phyloP scores from a whole-genome alignment of 2,797 vertebrate species.

The Gobio occitaniae region DNA sequence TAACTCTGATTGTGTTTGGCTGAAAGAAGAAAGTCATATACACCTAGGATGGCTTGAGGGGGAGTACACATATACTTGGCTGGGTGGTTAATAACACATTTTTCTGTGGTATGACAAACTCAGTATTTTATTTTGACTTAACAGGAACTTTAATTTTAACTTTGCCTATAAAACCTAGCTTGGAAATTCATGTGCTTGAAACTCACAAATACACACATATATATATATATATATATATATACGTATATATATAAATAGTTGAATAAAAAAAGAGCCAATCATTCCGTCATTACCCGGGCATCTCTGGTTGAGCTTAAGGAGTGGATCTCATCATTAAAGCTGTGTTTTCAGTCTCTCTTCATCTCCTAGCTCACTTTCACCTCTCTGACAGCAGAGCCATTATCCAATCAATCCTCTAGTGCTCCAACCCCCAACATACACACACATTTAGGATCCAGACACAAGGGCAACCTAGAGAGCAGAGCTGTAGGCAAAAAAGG shows the following conservation, averaged over 20 bases:
- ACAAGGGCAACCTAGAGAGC: slow-evolving; percentile 73
- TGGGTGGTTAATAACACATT: no score
- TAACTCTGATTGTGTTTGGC: no score
- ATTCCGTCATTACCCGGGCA: not conserved
- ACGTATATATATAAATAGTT: not conserved
- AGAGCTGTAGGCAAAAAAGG: slow-evolving; percentile 73
- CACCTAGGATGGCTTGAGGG: no score
- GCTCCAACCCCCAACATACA: slow-evolving; percentile 43
- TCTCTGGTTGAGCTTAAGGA: slow-evolving; percentile 44
- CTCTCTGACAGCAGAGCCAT: slow-evolving; percentile 72
- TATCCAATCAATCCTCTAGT: slow-evolving; percentile 72
- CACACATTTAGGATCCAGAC: slow-evolving; percentile 61
- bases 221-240: no score
- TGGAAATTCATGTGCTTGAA: not conserved
- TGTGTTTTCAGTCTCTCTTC: slow-evolving; percentile 68
- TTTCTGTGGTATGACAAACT: no score
- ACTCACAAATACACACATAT: not conserved
- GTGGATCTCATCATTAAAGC: slow-evolving; percentile 73
- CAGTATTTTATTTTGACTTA: no score
- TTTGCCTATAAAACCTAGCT: not conserved
- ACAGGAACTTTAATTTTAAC: no score
- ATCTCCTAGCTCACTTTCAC: slow-evolving; percentile 73
- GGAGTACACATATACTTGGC: no score
- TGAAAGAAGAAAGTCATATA: no score
- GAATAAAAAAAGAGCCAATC: slow-evolving; percentile 20